phyloP scores from a whole-genome alignment of 2,888 invertebrate genomes.

The Zygogramma bicolorata region DNA sequence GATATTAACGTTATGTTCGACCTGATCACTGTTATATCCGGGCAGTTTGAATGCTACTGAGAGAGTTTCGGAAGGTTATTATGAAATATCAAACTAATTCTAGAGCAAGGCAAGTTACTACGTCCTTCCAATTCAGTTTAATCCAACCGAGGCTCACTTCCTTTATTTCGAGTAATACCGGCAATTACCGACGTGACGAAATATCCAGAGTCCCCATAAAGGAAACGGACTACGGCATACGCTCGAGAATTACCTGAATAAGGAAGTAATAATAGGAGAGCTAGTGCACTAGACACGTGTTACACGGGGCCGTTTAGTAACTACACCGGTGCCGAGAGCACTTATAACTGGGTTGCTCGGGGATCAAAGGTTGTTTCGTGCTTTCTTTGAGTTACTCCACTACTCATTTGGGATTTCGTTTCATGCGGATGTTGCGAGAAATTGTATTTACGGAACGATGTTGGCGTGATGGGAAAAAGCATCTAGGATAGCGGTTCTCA shows the following conservation, averaged over 20 bases:
- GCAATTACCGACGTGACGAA: conserved; percentile 29
- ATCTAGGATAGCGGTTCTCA: background rate
- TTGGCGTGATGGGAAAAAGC: background rate
- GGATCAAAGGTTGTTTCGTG: conserved; percentile 25
- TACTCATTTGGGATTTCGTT: background rate
- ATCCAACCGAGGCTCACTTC: background rate
- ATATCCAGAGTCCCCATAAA: conserved; percentile 32
- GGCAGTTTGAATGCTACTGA: too few relatives aligned
- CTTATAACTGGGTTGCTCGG: conserved; percentile 26
- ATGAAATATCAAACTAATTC: background rate
- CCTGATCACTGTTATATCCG: too few relatives aligned
- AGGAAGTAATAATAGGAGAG: conserved; percentile 39
- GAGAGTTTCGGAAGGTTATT: too few relatives aligned
- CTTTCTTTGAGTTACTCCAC: conserved; percentile 1
- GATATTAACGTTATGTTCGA: too few relatives aligned
- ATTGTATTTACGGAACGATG: background rate
- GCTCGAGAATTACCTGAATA: conserved; percentile 36
- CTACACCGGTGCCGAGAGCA: conserved; percentile 31
- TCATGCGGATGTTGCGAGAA: background rate
- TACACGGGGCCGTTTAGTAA: conserved; percentile 29
- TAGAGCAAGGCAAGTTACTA: background rate
- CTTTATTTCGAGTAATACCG: background rate
- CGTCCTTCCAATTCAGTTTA: background rate
- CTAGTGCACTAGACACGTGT: conserved; percentile 36
- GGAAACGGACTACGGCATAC: conserved; percentile 33